Conservation (phyloP, 2,113 vertebrate species). For the Heterotis niloticus region DNA sequence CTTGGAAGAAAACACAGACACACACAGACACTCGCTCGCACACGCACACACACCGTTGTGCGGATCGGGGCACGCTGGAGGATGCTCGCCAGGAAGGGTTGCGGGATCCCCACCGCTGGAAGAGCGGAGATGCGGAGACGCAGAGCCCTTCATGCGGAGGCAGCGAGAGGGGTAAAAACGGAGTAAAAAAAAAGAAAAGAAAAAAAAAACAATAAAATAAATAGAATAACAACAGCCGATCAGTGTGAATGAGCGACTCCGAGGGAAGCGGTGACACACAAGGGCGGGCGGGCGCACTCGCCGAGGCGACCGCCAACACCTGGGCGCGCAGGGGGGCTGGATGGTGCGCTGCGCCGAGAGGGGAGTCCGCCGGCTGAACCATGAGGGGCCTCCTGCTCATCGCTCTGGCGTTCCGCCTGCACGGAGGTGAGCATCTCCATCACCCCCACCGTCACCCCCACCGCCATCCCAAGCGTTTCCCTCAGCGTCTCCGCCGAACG, state of each 20-base stretch:
- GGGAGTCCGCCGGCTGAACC: slow-evolving; percentile 65
- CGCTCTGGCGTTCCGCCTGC: slow-evolving; percentile 63
- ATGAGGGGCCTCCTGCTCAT: slow-evolving; percentile 68
- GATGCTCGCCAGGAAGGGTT: slow-evolving; percentile 24
- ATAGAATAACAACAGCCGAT: too few relatives aligned
- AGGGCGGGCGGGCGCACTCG: too few relatives aligned
- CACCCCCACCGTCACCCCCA: too few relatives aligned
- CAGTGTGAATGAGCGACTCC: neutral
- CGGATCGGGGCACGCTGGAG: slow-evolving; percentile 32
- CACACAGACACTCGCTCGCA: too few relatives aligned
- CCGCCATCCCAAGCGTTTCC: too few relatives aligned
- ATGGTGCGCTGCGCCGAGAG: slow-evolving; percentile 65
- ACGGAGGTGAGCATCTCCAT: slow-evolving; percentile 46
- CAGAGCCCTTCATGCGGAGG: slow-evolving; percentile 26
- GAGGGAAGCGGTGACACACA: too few relatives aligned
- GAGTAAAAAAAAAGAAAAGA: slow-evolving; percentile 11
- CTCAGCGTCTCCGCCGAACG: too few relatives aligned
- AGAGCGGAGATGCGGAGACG: slow-evolving; percentile 31
- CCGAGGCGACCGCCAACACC: too few relatives aligned
- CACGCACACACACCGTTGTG: neutral
- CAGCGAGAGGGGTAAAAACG: slow-evolving; percentile 32
- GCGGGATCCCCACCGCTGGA: slow-evolving; percentile 45
- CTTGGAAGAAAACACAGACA: neutral
- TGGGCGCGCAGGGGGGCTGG: slow-evolving; percentile 43
- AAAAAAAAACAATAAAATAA: too few relatives aligned